A percentile compares a stretch with the other conserved stretches of the same genome.
Conservation (phyloP, 2,888 invertebrate species). For the Endomychus coccineus region DNA sequence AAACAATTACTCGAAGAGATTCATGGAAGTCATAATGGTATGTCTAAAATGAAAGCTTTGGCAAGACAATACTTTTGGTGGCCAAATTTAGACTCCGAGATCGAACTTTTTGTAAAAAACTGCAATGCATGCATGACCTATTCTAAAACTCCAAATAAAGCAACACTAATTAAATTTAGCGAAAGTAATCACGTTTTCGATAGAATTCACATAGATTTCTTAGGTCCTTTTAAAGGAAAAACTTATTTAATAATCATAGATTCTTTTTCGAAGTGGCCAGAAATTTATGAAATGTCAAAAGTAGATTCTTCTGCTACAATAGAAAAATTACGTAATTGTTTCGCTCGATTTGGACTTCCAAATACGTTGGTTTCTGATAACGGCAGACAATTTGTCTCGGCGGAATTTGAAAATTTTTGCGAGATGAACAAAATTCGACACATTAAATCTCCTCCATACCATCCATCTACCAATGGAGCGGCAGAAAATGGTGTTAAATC, state of each 20-base stretch:
- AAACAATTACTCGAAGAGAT: slow-evolving; percentile 12
- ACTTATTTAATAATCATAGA: slow-evolving; percentile 9
- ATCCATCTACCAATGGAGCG: slow-evolving; percentile 5
- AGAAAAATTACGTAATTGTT: slow-evolving; percentile 9
- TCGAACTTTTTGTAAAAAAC: slow-evolving; percentile 5
- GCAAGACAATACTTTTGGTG: slow-evolving; percentile 15
- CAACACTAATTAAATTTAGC: background rate
- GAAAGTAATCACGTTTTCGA: slow-evolving; percentile 2
- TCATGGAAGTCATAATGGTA: slow-evolving; percentile 14
- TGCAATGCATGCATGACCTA: slow-evolving; percentile 8
- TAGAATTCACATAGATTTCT: slow-evolving; percentile 10
- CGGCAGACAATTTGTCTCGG: slow-evolving; percentile 3
- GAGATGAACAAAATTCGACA: slow-evolving; percentile 1
- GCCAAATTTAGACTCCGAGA: slow-evolving; percentile 10
- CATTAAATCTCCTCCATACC: slow-evolving; percentile 1
- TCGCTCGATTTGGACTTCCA: slow-evolving; percentile 12
- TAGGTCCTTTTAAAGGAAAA: slow-evolving; percentile 10
- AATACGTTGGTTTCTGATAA: slow-evolving; percentile 8
- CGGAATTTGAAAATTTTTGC: slow-evolving; percentile 7
- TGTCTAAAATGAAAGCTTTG: slow-evolving; percentile 13
- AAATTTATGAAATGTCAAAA: slow-evolving; percentile 6
- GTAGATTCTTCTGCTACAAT: slow-evolving; percentile 7
- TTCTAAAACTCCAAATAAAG: slow-evolving; percentile 5
- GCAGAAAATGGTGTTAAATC: slow-evolving; percentile 2
- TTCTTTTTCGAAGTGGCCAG: slow-evolving; percentile 10